Percentiles rank a stretch among this genome's conserved stretches.
phyloP scores from a whole-genome alignment of 2,797 vertebrate genomes.

The Lophotriccus pileatus region DNA sequence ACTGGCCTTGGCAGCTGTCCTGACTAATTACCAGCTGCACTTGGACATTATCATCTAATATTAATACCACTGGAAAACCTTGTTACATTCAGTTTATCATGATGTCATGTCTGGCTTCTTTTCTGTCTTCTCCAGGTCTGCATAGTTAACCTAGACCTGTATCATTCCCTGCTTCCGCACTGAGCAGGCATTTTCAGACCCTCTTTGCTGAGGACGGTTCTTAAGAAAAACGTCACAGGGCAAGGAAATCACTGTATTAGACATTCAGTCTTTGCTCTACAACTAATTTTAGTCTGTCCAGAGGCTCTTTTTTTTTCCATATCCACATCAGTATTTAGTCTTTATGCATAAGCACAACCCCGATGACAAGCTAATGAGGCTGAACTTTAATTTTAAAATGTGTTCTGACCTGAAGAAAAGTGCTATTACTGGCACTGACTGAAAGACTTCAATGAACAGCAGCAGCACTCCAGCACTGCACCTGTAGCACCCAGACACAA shows the following conservation, averaged over 20 bases:
- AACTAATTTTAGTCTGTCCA: not conserved
- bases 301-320: not conserved
- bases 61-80: conserved; percentile 35
- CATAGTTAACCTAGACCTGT: not conserved
- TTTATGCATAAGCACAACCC: not conserved
- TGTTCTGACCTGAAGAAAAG: not conserved
- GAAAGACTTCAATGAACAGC: not conserved
- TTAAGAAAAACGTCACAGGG: not conserved
- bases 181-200: not conserved
- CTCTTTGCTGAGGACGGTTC: not conserved
- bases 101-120: conserved; percentile 38
- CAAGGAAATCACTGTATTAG: not conserved
- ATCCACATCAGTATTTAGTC: not conserved
- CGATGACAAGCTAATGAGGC: not conserved
- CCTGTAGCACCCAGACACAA: not conserved
- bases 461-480: not conserved
- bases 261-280: not conserved
- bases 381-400: not conserved
- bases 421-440: not conserved
- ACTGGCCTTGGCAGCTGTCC: conserved; percentile 20
- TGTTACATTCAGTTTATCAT: conserved; percentile 26
- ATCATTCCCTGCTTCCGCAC: not conserved
- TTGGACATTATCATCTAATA: conserved; percentile 30
- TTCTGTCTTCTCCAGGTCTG: not conserved
- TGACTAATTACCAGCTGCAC: conserved; percentile 29